Conservation (phyloP, 2,797 vertebrate species). For the Scolopax bukidnonensis region DNA sequence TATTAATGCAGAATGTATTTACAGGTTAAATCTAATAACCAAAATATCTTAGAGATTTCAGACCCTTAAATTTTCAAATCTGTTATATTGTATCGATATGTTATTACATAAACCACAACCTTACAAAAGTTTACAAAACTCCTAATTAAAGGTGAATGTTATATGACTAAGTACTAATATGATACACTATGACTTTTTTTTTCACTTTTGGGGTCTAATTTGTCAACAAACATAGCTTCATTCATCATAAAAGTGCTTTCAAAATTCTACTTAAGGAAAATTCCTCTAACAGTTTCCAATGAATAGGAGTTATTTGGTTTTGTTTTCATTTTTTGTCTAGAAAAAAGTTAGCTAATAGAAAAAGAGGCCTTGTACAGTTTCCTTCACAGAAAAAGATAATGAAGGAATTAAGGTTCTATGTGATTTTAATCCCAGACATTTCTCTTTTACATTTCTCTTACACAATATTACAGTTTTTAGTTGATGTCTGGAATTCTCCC, state of each 20-base stretch:
- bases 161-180: background rate
- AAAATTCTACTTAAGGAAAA: background rate
- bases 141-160: background rate
- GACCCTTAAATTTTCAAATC: background rate
- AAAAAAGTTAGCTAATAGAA: background rate
- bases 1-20: background rate
- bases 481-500: background rate
- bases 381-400: background rate
- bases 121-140: background rate
- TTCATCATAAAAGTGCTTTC: background rate
- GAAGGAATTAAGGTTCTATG: background rate
- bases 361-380: background rate
- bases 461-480: background rate
- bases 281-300: rapidly evolving
- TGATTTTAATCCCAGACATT: background rate
- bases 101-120: background rate
- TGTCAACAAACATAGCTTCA: background rate
- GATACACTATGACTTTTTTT: background rate
- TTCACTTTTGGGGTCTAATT: background rate
- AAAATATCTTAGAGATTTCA: background rate
- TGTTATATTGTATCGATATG: background rate
- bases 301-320: background rate
- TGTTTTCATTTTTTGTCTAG: background rate
- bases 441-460: background rate
- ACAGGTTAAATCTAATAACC: background rate